Evolutionary conservation across 2,888 invertebrate genomes (phyloP), one percentile per base, ranked within the genome.

Genomic region (Melieria picta): DNA sequence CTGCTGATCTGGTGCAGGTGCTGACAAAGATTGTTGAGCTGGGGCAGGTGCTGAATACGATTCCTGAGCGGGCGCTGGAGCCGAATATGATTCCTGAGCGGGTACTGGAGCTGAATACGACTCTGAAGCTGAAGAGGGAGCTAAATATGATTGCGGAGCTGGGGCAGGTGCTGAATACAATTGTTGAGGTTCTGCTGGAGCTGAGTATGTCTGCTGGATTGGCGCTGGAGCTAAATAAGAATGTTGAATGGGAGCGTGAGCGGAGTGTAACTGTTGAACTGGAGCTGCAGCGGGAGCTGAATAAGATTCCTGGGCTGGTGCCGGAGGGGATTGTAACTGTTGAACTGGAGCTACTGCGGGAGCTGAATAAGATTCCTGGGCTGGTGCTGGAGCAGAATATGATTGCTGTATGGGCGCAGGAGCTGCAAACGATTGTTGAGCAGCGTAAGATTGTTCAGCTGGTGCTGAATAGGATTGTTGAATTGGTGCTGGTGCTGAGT

Each of bases 51-150:
- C 42, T 7, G 69, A 45, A 45, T 9, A 46, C 4, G 43, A 67
- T 16, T 46, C 6, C 7, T 45, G 45, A 47, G n/a, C 9, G 13
- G 4, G 45, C 2, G 13, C 11, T 52, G 60, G 61, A 43, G 52
- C 52, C 42, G 67, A 10, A 57, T 5, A 4, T 16, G 30, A 71
- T 16, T 75, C 75, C 9, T 79, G 77, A 3, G 61, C 60, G 6
- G 6, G 16, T 2, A 60, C 74, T 55, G 68, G 6, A 9, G 13
- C 57, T 55, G 62, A 48, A 60, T 70, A 65, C 4, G 56, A 61
- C 43, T 74, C 71, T 10, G 71, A 68, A 13, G 75, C 70, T 16
- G 66, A 5, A 42, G 60, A 55, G 42, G 63, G 60, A n/a, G 66
- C 67, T 50, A 50, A 6, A 46, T 65, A 56, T 5, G 55, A 13